Base-by-base conservation (phyloP, 1,140 invertebrate species). In the Microplitis demolitor region DNA sequence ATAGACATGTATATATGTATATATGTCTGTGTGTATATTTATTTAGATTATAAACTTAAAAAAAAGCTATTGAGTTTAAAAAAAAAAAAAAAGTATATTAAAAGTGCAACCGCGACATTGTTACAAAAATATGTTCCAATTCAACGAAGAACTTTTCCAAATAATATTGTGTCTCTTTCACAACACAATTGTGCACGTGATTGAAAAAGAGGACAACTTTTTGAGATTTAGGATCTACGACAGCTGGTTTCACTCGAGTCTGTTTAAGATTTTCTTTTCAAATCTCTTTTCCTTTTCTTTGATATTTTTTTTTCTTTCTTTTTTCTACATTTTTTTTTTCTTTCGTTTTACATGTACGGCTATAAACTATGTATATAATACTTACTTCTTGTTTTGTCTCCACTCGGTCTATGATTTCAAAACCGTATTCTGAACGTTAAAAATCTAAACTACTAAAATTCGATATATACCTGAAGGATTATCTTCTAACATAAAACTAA, bases 391-490 rank as follows among this genome's bases (percentile, higher is more conserved):
- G 11, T 45, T 14, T 53, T 16, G 31, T 45, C 63, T 51, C 13
- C 35, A 13, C 35, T 4, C n/a, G 14, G n/a, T 24, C 24, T 24
- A 24, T 34, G 33, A 34, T 16, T 35, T 64, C 62, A 9, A 54
- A 13, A n/a, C 53, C n/a, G n/a, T n/a, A 54, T 16, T 13, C 16
- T 54, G 53, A 54, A 54, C 13, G 39, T 45, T 45, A 45, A 45
- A 45, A 45, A 45, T 45, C 39, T 6, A 45, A 45, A 45, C 24
- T 24, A 8, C 45, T 50, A 50, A 50, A 50, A 8, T 50, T 50
- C 13, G 45, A 54, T 54, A 68, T 56, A 54, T 68, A 68, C 66
- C 66, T 68, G 66, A 66, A 14, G 66, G 66, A 68, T 68, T 68
- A 68, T 68, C 51, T 51, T 54, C 35, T 24, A n/a, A 50, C 34